Evolutionary conservation across 1,140 invertebrate species (phyloP).

Genomic region (Plodia interpunctella): DNA sequence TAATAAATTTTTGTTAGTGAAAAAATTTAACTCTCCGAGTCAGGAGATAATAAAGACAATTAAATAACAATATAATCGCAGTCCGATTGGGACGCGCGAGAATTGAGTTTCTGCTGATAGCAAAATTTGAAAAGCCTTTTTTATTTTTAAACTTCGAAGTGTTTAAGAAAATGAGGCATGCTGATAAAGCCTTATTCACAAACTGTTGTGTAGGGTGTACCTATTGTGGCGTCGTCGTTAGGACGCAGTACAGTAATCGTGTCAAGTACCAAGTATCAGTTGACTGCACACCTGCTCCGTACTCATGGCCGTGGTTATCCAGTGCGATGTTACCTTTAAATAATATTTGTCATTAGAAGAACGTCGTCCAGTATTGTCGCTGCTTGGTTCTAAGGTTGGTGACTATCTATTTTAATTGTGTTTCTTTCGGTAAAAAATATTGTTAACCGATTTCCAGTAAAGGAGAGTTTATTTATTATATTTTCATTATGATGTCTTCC

Average conservation of each 20-base stretch:
- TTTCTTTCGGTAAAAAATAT: no score
- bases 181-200: background rate
- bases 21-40: no score
- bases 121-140: no score
- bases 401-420: background rate
- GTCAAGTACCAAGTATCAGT: constrained; percentile 8
- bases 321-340: constrained; percentile 4
- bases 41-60: no score
- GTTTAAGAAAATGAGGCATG: background rate
- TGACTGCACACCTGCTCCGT: constrained; percentile 8
- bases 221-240: constrained; percentile 29
- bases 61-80: no score
- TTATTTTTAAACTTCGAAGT: no score
- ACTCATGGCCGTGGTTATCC: background rate
- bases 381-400: background rate
- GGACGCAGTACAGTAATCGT: constrained; percentile 6
- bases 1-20: no score
- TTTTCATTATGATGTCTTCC: no score
- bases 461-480: no score
- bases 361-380: background rate
- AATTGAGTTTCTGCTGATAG: no score
- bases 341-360: background rate
- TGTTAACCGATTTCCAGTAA: no score
- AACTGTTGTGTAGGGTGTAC: constrained; percentile 36
- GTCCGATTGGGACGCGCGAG: no score